Evolutionary conservation across 2,888 invertebrate species (phyloP), one percentile per base, ranked within the genome.

Genomic region (Oligia latruncula): DNA sequence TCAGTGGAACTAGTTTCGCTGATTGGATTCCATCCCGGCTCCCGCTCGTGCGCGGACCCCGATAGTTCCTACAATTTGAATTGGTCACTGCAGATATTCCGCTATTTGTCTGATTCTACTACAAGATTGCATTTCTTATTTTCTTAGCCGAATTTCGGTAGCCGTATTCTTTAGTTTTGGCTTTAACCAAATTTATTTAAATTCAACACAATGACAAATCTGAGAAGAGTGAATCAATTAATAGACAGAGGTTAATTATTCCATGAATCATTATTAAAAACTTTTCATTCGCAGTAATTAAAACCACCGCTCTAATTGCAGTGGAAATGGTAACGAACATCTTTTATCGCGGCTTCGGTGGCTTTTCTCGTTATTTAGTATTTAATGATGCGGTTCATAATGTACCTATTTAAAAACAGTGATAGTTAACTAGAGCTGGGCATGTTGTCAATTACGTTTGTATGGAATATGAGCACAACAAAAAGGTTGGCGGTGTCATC

Each of bases 1-100:
- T 97, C 97, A 93, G 94, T 93, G 91, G 93, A 95, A 94, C 96
- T 96, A 96, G 96, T 96, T 96, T 93, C 92, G 92, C 95, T 96
- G 96, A 97, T 97, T 97, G 96, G 96, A 95, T 96, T 95, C 95
- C 92, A 93, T 93, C 94, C 94, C 94, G 86, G 81, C 83, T 93
- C 94, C 94, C 88, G 81, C 85, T 89, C 91, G 87, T 88, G 92
- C 90, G 89, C 91, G 91, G 88, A 90, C 91, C 91, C 91, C 91
- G 91, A 92, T 92, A 93, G 93, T 92, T 94, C 94, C 92, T 92
- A 94, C 94, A 89, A 93, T 95, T 95, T 94, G 94, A 94, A 95
- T 94, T 93, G 95, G 95, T 94, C 95, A 95, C 93, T 94, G 94
- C 92, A 94, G 94, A 95, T 94, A 92, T 90, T 91, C 91, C 90